These are phyloP conservation scores for Ormyrus pomaceus DNA, from an alignment of 2,888 invertebrate species.

Conservation along the genomic window DNA sequence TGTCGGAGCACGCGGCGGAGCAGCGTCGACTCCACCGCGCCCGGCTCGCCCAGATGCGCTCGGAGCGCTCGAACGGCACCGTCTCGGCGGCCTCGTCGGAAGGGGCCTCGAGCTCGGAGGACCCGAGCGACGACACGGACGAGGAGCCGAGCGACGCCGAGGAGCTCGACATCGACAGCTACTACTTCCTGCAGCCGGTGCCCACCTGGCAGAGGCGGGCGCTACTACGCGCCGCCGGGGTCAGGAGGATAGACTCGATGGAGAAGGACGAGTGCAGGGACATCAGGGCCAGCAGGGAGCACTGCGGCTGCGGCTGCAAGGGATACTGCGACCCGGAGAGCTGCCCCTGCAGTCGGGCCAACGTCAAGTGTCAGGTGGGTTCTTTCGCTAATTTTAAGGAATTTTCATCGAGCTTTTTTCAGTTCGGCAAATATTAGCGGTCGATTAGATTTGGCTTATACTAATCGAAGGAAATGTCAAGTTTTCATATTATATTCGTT, in stretches of 20 bases:
- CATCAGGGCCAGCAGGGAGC: slow-evolving; percentile 93
- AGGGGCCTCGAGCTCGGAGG: slow-evolving; percentile 85
- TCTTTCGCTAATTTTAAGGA: neutral
- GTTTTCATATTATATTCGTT: too few species aligned
- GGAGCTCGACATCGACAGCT: slow-evolving; percentile 91
- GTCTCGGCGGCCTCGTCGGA: slow-evolving; percentile 68
- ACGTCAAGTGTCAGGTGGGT: slow-evolving; percentile 93
- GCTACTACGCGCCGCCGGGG: slow-evolving; percentile 92
- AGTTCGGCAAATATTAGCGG: too few species aligned
- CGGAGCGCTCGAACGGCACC: slow-evolving; percentile 79
- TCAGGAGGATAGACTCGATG: slow-evolving; percentile 92
- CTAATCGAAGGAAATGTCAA: too few species aligned
- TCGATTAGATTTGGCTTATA: too few species aligned
- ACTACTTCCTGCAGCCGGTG: slow-evolving; percentile 94
- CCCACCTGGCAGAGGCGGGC: slow-evolving; percentile 93
- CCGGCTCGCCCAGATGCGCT: slow-evolving; percentile 84
- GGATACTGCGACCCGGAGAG: slow-evolving; percentile 96
- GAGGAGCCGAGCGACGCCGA: slow-evolving; percentile 80
- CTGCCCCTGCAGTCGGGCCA: slow-evolving; percentile 95
- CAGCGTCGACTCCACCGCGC: slow-evolving; percentile 91
- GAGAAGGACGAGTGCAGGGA: slow-evolving; percentile 97
- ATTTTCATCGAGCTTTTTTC: neutral
- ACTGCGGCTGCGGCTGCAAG: slow-evolving; percentile 95
- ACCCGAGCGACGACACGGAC: slow-evolving; percentile 86
- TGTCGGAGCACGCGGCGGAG: slow-evolving; percentile 92